Percentiles rank a stretch among this genome's conserved stretches.
Evolutionary conservation across 2,113 vertebrate genomes (phyloP).

Genomic region (Pithys albifrons): DNA sequence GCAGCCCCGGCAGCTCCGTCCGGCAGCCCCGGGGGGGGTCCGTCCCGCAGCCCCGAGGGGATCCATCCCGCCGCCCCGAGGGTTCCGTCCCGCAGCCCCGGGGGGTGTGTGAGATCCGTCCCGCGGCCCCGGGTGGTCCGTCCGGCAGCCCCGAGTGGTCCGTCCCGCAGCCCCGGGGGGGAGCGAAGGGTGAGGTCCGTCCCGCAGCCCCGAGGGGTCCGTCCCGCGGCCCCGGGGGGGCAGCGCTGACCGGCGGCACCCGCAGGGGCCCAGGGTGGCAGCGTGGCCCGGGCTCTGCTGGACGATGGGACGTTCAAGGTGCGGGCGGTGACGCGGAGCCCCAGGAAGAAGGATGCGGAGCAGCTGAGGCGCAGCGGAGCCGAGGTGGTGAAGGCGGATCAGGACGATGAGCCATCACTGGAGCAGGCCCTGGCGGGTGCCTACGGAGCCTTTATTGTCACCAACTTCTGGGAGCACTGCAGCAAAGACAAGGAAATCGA

Average conservation of each 20-base stretch:
- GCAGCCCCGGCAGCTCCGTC: too few relatives aligned
- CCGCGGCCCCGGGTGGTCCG: too few relatives aligned
- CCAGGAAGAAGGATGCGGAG: slow-evolving; percentile 15
- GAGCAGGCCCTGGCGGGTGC: slow-evolving; percentile 56
- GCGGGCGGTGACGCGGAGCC: slow-evolving; percentile 52
- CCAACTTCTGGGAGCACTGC: slow-evolving; percentile 74
- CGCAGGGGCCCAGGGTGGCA: slow-evolving; percentile 69
- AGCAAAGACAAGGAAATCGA: slow-evolving; percentile 68
- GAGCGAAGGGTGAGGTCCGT: too few relatives aligned
- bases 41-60: too few relatives aligned
- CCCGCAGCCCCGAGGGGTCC: too few relatives aligned
- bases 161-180: too few relatives aligned
- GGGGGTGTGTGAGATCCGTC: too few relatives aligned
- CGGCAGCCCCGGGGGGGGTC: too few relatives aligned
- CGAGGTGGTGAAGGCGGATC: slow-evolving; percentile 67
- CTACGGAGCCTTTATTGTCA: slow-evolving; percentile 69
- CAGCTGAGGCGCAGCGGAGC: slow-evolving; percentile 60
- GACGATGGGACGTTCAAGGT: slow-evolving; percentile 66
- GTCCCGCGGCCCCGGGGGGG: not conserved
- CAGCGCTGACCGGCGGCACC: not conserved
- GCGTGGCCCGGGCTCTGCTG: slow-evolving; percentile 63
- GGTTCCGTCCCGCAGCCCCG: too few relatives aligned
- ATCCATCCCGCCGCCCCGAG: too few relatives aligned
- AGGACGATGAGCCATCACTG: slow-evolving; percentile 56
- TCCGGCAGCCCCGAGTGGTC: too few relatives aligned